A percentile compares a stretch with the other conserved stretches of the same genome.
These are phyloP conservation scores for Chinchilla lanigera DNA, from an alignment of 2,113 vertebrate genomes.

Conservation along the genomic window DNA sequence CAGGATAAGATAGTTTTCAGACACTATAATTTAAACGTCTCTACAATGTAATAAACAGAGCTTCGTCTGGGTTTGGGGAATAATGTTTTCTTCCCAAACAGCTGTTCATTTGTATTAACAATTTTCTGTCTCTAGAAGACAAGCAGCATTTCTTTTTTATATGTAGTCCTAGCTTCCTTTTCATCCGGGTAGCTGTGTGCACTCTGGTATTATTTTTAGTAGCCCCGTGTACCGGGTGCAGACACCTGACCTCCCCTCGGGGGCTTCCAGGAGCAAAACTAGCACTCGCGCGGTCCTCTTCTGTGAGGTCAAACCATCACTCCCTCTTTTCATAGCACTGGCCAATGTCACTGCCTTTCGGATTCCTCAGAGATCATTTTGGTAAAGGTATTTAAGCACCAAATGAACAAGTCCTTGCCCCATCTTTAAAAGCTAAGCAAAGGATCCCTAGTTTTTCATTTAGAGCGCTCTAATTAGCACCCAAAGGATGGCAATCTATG, in stretches of 20 bases:
- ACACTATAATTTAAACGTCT: conserved; percentile 74
- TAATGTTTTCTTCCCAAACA: conserved; percentile 75
- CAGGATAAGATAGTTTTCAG: conserved; percentile 64
- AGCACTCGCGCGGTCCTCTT: fast-evolving
- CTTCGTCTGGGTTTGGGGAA: conserved; percentile 75
- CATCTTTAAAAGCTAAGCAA: neutral
- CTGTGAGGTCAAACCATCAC: fast-evolving
- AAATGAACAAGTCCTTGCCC: neutral
- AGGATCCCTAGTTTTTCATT: neutral
- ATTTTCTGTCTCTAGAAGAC: conserved; percentile 45
- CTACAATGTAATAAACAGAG: conserved; percentile 74
- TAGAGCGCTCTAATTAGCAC: neutral
- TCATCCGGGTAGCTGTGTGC: neutral
- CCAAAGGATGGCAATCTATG: neutral
- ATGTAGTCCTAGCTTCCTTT: neutral
- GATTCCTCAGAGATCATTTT: neutral
- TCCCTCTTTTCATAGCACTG: neutral
- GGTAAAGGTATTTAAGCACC: neutral
- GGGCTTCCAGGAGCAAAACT: neutral
- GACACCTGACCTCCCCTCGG: neutral
- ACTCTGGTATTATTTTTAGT: neutral
- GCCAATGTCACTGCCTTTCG: neutral
- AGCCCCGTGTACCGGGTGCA: neutral
- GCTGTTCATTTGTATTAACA: conserved; percentile 75
- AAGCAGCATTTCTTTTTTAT: conserved; percentile 41